Conservation (phyloP, 2,888 invertebrate species). For the Cantharis flavilabris region DNA sequence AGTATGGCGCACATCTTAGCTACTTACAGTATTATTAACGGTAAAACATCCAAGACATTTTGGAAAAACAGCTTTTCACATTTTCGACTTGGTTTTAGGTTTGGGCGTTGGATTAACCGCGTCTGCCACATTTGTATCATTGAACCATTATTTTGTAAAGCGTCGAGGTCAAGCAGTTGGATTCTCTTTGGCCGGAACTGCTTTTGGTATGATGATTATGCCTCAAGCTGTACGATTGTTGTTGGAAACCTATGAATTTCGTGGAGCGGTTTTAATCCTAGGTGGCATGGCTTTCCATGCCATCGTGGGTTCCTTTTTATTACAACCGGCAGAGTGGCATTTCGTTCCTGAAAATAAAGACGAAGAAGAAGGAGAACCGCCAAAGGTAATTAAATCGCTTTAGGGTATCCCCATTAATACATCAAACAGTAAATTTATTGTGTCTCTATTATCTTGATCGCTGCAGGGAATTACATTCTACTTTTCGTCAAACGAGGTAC, state of each 20-base stretch:
- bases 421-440: not conserved
- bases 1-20: conserved; percentile 74
- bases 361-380: conserved; percentile 58
- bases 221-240: conserved; percentile 73
- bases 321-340: conserved; percentile 76
- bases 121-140: conserved; percentile 76
- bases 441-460: conserved; percentile 34
- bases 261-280: conserved; percentile 70
- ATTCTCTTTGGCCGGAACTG: conserved; percentile 78
- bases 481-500: conserved; percentile 55
- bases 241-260: conserved; percentile 66
- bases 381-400: conserved; percentile 43
- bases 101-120: conserved; percentile 78
- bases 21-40: conserved; percentile 77
- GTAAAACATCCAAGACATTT: conserved; percentile 53
- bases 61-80: not conserved
- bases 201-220: conserved; percentile 79
- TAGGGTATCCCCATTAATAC: not conserved
- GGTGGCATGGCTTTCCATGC: conserved; percentile 71
- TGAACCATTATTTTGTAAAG: conserved; percentile 77
- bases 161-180: conserved; percentile 81
- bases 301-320: conserved; percentile 67
- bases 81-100: conserved; percentile 54
- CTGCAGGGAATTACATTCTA: conserved; percentile 54
- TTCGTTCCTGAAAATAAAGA: conserved; percentile 63